Evolutionary conservation across 2,113 vertebrate species (phyloP), one percentile per base, ranked within the genome.

Genomic region (Morone saxatilis): DNA sequence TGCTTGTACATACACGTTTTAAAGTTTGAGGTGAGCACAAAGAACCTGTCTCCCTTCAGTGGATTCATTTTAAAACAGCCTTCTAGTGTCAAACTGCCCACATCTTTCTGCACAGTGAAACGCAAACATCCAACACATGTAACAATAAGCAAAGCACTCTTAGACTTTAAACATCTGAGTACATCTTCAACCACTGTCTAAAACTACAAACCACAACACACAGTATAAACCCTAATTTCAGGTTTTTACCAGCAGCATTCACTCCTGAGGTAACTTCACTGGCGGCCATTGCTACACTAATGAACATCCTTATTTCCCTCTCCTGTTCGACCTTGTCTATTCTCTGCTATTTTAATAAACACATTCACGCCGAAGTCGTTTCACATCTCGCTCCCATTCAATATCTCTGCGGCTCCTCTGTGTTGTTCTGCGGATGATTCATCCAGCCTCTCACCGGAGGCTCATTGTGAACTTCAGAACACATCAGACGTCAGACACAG

Each of bases 381-480:
- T 86, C 76, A 38, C 60, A 66, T 83, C 81, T 74, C 70, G 25
- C 89, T 88, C 81, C 89, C 88, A 76, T 89, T 92, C 90, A 89
- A 56, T 54, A 69, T 86, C 84, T 86, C 81, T 38, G 85, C 40
- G 11, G 75, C 85, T 90, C 69, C 69, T 88, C 84, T 71, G 76
- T 77, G 80, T 78, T 67, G 88, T 9, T 81, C 70, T 84, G 71
- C 43, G 59, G 78, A 92, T 94, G 94, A 94, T 94, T 95, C 93
- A 94, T 57, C 73, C 86, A 86, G 86, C 84, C 90, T 90, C 93
- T 93, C 88, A 96, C 95, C 91, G 84, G 90, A 93, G 94, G 95
- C 94, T 95, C 93, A 92, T 94, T 93, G 94, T 94, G 95, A 95
- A 95, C 95, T 94, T 95, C 95, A 95, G 91, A 94, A 95, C 92